Conservation (phyloP, 2,888 invertebrate species). For the Drosophila yooni region DNA sequence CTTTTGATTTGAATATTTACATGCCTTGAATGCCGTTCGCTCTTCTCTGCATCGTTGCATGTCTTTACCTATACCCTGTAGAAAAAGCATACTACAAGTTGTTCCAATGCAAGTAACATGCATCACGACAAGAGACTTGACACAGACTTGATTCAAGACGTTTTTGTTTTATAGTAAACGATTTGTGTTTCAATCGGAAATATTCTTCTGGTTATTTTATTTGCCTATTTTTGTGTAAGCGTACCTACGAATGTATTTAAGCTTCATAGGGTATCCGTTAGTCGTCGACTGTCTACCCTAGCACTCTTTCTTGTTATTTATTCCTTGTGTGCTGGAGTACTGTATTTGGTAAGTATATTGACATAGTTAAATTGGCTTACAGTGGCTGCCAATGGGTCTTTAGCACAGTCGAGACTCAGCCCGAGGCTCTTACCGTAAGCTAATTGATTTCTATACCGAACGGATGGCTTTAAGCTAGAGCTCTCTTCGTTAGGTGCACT, state of each 20-base stretch:
- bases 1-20: slow-evolving; percentile 81
- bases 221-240: neutral
- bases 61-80: neutral
- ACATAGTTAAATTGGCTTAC: slow-evolving; percentile 75
- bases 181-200: neutral
- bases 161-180: neutral
- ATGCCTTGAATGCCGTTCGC: slow-evolving; percentile 53
- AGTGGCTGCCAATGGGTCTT: slow-evolving; percentile 46
- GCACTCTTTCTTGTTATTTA: slow-evolving; percentile 37
- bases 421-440: slow-evolving; percentile 12
- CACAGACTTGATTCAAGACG: neutral
- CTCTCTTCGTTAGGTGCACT: slow-evolving; percentile 43
- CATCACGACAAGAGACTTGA: neutral
- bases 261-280: neutral
- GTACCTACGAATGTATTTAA: too few species aligned
- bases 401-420: slow-evolving; percentile 12
- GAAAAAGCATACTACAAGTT: neutral
- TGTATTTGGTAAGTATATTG: slow-evolving; percentile 53
- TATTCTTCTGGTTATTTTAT: neutral
- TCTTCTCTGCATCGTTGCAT: neutral
- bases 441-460: slow-evolving; percentile 64
- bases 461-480: slow-evolving; percentile 45
- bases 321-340: slow-evolving; percentile 35
- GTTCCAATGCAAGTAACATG: neutral
- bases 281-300: neutral